These are phyloP conservation scores for Phenganax stokvisi DNA, from an alignment of 92 coral and sea anemone genomes.

Conservation along the genomic window DNA sequence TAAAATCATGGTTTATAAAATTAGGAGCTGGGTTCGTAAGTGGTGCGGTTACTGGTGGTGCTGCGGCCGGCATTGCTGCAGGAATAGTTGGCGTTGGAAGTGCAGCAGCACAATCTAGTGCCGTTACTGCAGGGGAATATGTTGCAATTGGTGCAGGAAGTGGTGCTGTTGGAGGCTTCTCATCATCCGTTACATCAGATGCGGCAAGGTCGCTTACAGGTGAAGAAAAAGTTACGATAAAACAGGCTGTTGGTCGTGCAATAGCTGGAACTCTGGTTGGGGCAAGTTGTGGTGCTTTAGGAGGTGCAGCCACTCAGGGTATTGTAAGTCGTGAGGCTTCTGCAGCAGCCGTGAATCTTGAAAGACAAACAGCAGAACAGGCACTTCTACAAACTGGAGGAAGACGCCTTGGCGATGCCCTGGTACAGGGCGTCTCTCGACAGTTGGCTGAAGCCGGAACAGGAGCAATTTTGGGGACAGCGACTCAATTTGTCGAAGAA, in stretches of 20 bases:
- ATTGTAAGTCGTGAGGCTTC: background rate
- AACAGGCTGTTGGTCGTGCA: slow-evolving; percentile 43
- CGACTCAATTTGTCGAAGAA: slow-evolving; percentile 43
- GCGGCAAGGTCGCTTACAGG: slow-evolving; percentile 33
- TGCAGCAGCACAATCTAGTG: background rate
- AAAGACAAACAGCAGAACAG: background rate
- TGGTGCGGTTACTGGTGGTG: slow-evolving; percentile 45
- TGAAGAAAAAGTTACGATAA: slow-evolving; percentile 33
- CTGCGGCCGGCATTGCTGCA: slow-evolving; percentile 50
- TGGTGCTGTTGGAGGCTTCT: slow-evolving; percentile 24
- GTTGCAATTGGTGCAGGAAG: slow-evolving; percentile 25
- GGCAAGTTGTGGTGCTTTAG: slow-evolving; percentile 28
- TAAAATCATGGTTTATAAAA: background rate
- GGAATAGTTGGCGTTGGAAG: slow-evolving; percentile 12
- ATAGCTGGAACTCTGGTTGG: slow-evolving; percentile 18
- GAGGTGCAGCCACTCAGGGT: slow-evolving; percentile 43
- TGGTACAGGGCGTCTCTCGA: slow-evolving; percentile 22
- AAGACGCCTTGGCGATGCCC: slow-evolving; percentile 17
- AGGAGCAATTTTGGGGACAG: slow-evolving; percentile 24
- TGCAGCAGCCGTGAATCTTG: slow-evolving; percentile 18
- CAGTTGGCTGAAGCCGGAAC: slow-evolving; percentile 35
- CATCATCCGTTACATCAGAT: background rate
- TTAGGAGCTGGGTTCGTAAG: slow-evolving; percentile 34
- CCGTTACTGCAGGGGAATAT: background rate
- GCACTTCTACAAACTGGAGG: background rate